Conservation (phyloP, 2,888 invertebrate species). For the Eupeodes latifasciatus region DNA sequence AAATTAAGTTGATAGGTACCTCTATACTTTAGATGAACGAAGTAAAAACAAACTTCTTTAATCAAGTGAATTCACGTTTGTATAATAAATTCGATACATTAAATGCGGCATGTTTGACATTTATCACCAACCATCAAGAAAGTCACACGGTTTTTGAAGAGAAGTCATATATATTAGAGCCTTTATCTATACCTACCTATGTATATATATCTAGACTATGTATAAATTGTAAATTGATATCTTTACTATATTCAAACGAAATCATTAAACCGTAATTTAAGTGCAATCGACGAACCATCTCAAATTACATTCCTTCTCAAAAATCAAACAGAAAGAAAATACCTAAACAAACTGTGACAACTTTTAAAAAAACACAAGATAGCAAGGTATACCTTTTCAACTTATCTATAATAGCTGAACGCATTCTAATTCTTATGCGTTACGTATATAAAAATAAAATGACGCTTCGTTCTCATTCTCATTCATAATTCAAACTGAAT, state of each 20-base stretch:
- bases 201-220: not conserved
- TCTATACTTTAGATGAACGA: not conserved
- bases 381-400: no score
- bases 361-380: not conserved
- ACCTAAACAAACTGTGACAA: conserved; percentile 3
- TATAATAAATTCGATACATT: conserved; percentile 23
- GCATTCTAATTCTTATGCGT: conserved; percentile 10
- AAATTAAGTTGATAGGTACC: no score
- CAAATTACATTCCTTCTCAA: conserved; percentile 32
- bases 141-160: conserved; percentile 25
- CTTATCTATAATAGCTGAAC: not conserved
- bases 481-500: conserved; percentile 68
- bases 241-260: conserved; percentile 25
- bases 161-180: not conserved
- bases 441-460: not conserved
- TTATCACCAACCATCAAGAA: conserved; percentile 8
- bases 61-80: not conserved
- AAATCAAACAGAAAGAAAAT: not conserved
- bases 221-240: conserved; percentile 6
- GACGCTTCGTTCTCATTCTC: conserved; percentile 34
- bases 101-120: conserved; percentile 40
- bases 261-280: conserved; percentile 40
- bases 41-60: not conserved
- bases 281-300: conserved; percentile 29
- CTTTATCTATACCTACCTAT: not conserved